These are phyloP conservation scores for Numenius phaeopus DNA, from an alignment of 2,797 vertebrate genomes.

Conservation along the genomic window DNA sequence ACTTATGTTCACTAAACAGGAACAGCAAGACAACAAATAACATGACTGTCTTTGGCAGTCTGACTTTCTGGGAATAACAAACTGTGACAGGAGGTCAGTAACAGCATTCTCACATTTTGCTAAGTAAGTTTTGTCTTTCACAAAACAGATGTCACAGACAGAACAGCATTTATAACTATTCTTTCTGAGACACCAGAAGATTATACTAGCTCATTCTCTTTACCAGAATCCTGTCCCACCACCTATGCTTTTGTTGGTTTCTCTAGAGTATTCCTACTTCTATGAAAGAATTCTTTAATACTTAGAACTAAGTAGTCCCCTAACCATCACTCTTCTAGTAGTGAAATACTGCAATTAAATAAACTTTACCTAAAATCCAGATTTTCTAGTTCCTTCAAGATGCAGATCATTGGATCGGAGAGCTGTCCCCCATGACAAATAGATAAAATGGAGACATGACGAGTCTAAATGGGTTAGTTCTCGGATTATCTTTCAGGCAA, in stretches of 20 bases:
- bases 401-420: background rate
- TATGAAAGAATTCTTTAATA: background rate
- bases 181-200: constrained; percentile 12
- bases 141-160: constrained; percentile 52
- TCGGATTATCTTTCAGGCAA: background rate
- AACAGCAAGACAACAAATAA: constrained; percentile 51
- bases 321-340: background rate
- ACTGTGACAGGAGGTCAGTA: constrained; percentile 42
- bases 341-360: background rate
- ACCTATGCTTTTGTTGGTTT: background rate
- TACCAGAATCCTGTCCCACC: background rate
- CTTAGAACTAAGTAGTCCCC: background rate
- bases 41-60: background rate
- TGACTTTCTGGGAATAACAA: constrained; percentile 41
- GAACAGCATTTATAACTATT: constrained; percentile 2
- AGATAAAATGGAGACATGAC: background rate
- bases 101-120: constrained; percentile 48
- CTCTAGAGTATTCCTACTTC: background rate
- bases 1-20: constrained; percentile 1
- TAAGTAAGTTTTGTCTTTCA: constrained; percentile 63
- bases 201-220: background rate
- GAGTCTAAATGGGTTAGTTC: background rate
- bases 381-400: background rate
- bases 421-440: background rate
- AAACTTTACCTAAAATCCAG: background rate